phyloP scores from a whole-genome alignment of 1,140 invertebrate genomes.

The Wasmannia auropunctata region DNA sequence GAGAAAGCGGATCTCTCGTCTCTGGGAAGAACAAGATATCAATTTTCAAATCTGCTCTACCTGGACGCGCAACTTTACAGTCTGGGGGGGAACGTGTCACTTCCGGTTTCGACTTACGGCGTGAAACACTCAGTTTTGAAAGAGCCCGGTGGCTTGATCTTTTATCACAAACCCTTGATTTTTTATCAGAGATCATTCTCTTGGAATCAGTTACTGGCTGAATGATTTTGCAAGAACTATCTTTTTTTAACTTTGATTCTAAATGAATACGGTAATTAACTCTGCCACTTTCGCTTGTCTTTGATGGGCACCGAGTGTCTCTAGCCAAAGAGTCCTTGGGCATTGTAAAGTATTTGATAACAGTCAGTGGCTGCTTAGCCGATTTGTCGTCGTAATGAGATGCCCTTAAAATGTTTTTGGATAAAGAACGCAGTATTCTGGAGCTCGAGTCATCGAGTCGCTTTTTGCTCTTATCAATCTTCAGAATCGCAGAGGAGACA shows the following conservation, averaged over 20 bases:
- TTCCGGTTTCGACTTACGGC: not conserved
- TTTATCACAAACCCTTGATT: too few relatives aligned
- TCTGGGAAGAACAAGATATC: not conserved
- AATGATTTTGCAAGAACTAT: not conserved
- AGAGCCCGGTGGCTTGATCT: too few relatives aligned
- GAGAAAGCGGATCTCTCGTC: not conserved
- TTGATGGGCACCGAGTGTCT: not conserved
- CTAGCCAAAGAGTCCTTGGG: constrained; percentile 5
- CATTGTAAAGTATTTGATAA: constrained; percentile 52
- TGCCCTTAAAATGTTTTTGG: not conserved
- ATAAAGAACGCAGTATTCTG: not conserved
- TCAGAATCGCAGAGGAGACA: not conserved
- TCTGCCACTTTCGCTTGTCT: not conserved
- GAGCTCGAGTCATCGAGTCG: not conserved
- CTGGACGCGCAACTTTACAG: not conserved
- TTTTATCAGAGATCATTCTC: not conserved
- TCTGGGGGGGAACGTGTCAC: not conserved
- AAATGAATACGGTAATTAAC: not conserved
- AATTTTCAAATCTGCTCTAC: not conserved
- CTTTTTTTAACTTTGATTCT: not conserved
- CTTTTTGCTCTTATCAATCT: not conserved
- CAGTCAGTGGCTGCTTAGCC: not conserved
- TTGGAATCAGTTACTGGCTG: not conserved
- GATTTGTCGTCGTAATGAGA: not conserved
- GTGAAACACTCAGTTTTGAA: not conserved